These are phyloP conservation scores for Myathropa florea DNA, from an alignment of 2,888 invertebrate genomes.

Conservation along the genomic window DNA sequence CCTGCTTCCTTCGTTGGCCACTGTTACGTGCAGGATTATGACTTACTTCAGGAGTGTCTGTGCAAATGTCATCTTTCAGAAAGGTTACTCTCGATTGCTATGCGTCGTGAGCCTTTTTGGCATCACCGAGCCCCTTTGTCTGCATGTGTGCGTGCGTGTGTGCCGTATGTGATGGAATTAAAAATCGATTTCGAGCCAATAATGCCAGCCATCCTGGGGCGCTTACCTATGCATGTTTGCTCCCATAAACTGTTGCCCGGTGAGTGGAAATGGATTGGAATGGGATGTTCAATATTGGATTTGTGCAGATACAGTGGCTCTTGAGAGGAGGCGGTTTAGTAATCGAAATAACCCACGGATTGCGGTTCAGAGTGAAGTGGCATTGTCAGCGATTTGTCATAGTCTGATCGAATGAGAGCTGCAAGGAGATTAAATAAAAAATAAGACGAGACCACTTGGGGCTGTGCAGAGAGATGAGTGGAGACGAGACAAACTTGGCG, in stretches of 20 bases:
- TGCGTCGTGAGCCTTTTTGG: not conserved
- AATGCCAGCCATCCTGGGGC: conserved; percentile 9
- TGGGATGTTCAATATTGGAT: conserved; percentile 41
- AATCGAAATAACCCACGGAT: conserved; percentile 13
- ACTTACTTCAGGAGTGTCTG: conserved; percentile 15
- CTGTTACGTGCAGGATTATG: conserved; percentile 37
- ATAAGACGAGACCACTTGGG: not conserved
- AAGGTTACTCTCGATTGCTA: conserved; percentile 55
- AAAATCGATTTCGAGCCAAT: conserved; percentile 52
- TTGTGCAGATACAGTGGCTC: conserved; percentile 25
- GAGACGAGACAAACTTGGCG: not conserved
- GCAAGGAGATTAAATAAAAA: not conserved
- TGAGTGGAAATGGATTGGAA: not conserved
- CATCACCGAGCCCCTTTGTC: too few relatives aligned
- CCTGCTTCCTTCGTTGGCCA: not conserved
- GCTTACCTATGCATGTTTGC: conserved; percentile 51
- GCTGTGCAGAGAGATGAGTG: not conserved
- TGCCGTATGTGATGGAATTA: conserved; percentile 30
- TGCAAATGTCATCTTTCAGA: not conserved
- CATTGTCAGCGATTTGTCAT: conserved; percentile 33
- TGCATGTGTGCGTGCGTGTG: too few relatives aligned
- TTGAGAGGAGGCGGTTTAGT: conserved; percentile 16
- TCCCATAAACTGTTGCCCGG: conserved; percentile 30
- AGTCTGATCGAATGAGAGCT: not conserved
- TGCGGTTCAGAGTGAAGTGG: conserved; percentile 2